Conservation (phyloP, 2,888 invertebrate genomes). For the Spodoptera exigua region DNA sequence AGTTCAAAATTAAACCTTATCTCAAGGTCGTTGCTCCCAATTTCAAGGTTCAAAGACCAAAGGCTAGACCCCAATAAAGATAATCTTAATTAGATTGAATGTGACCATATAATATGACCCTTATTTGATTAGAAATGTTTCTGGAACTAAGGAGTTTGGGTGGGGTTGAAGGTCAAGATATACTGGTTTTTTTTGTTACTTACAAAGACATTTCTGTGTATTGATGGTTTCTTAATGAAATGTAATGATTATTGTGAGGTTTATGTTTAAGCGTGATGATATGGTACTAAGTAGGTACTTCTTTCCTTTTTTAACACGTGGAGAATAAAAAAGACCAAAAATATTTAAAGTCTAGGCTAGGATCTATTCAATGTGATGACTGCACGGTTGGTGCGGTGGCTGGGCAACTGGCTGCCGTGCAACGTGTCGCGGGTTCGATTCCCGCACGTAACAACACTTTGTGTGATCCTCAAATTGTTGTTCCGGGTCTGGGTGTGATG, state of each 20-base stretch:
- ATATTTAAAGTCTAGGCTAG: no score
- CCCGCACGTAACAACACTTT: no score
- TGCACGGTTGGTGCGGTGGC: no score
- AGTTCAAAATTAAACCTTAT: slow-evolving; percentile 28
- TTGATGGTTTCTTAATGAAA: slow-evolving; percentile 13
- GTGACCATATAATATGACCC: slow-evolving; percentile 44
- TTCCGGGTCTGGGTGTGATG: no score
- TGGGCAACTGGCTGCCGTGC: no score
- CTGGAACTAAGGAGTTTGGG: slow-evolving; percentile 10
- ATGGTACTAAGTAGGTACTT: not conserved
- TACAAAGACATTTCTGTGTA: slow-evolving; percentile 8
- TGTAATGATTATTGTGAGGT: slow-evolving; percentile 16
- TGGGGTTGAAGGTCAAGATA: slow-evolving; percentile 19
- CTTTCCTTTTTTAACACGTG: no score
- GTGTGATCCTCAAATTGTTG: no score
- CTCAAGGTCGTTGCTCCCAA: slow-evolving; percentile 31
- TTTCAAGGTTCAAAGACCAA: slow-evolving; percentile 34
- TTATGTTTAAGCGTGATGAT: slow-evolving; percentile 4
- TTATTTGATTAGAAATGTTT: slow-evolving; percentile 48
- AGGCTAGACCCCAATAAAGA: slow-evolving; percentile 51
- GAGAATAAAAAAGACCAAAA: no score
- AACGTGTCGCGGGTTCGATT: no score
- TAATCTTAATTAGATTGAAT: slow-evolving; percentile 56
- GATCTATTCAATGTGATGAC: no score
- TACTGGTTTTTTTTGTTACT: slow-evolving; percentile 4